Evolutionary conservation across 2,888 invertebrate species (phyloP), one percentile per base, ranked within the genome.

Genomic region (Hirudinaria manillensis): DNA sequence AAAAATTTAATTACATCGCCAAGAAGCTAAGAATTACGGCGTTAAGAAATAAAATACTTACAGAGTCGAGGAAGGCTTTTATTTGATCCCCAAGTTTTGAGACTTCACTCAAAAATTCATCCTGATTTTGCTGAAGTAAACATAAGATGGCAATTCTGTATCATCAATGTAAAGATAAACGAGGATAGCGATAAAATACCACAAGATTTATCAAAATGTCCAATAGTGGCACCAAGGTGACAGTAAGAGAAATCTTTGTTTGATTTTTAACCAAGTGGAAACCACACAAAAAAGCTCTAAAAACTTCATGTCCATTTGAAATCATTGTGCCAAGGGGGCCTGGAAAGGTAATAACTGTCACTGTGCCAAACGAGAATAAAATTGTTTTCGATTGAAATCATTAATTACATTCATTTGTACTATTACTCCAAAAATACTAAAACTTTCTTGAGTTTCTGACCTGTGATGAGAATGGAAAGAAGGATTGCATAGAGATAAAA

Each of bases 181-280:
- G 10, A 7, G 10, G 24, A 61, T 24, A 61, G n/a, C 1, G 24
- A 1, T 61, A 21, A 61, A 51, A 36, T 38, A 73, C 73, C 61
- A 73, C 61, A 19, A 73, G 45, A 24, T 16, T 16, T 16, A 73
- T 56, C 24, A 73, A 29, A 16, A 73, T 65, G 45, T 73, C 73
- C n/a, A 73, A 32, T n/a, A 73, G 21, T n/a, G 73, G 73, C 32
- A 73, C 65, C 10, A 73, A 36, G 3, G 24, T 24, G n/a, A 73
- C 36, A n/a, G 73, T 73, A 13, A 34, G 24, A 34, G 55, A 32
- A 51, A 73, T 73, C 24, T 56, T 55, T 16, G 73, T 73, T 32
- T 73, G 73, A 36, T 73, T 73, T 56, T 55, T 36, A 3, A 73
- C 16, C 21, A 73, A 36, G 16, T 65, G n/a, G n/a, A 73, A 55